phyloP scores from a whole-genome alignment of 2,888 invertebrate genomes.

The Myopa tessellatipennis region DNA sequence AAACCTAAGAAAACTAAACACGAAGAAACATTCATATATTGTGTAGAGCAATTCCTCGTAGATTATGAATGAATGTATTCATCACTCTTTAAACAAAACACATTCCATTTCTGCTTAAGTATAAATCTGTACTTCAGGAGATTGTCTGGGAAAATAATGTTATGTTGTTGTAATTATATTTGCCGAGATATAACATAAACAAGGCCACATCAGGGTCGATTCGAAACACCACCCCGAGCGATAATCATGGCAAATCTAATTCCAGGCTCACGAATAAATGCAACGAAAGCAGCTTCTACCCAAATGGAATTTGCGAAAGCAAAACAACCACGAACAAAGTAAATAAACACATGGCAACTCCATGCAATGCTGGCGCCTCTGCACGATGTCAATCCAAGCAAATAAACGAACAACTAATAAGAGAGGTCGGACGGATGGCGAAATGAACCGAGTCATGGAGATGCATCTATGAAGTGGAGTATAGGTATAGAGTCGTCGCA shows the following conservation, averaged over 20 bases:
- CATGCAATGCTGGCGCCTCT: background rate
- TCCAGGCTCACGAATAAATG: conserved; percentile 9
- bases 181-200: too few relatives aligned
- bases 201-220: too few relatives aligned
- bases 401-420: conserved; percentile 13
- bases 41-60: too few relatives aligned
- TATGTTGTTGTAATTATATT: too few relatives aligned
- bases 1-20: too few relatives aligned
- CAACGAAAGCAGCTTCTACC: background rate
- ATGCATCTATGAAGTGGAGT: too few relatives aligned
- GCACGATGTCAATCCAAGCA: background rate
- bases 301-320: background rate
- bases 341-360: conserved; percentile 2
- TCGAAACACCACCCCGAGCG: background rate
- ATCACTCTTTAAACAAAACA: too few relatives aligned
- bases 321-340: background rate
- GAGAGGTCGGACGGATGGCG: background rate
- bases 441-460: background rate
- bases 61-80: too few relatives aligned
- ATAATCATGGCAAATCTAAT: background rate
- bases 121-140: too few relatives aligned
- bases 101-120: too few relatives aligned
- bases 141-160: too few relatives aligned
- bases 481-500: background rate
- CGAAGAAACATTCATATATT: too few relatives aligned